These are phyloP conservation scores for Drosophila lacertosa DNA, from an alignment of 1,140 invertebrate genomes.

Conservation along the genomic window DNA sequence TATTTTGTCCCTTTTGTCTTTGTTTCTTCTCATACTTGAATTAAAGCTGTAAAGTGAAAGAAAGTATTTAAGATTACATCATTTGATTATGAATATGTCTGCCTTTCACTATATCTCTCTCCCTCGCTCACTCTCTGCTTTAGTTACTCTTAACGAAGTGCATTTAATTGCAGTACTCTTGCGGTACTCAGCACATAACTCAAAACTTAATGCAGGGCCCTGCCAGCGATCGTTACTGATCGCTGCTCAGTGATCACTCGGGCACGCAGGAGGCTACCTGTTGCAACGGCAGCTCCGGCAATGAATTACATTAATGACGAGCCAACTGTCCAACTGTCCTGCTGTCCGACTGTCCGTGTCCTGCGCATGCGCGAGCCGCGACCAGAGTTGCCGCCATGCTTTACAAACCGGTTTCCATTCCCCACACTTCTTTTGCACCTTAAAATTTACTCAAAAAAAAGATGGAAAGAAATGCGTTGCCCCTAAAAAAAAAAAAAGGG, in stretches of 20 bases:
- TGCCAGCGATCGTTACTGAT: background rate
- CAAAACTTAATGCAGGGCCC: conserved; percentile 48
- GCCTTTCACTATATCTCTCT: background rate
- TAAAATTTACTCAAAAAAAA: conserved; percentile 47
- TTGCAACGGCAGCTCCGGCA: conserved; percentile 63
- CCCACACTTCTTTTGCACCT: conserved; percentile 61
- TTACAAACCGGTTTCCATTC: conserved; percentile 51
- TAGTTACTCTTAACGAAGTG: conserved; percentile 9
- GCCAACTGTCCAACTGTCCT: conserved; percentile 50
- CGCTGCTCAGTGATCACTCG: conserved; percentile 52
- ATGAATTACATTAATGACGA: conserved; percentile 81
- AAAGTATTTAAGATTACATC: background rate
- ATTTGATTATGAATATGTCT: no score
- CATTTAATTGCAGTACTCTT: conserved; percentile 51
- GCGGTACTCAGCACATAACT: conserved; percentile 58
- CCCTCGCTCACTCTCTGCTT: background rate
- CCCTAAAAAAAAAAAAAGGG: conserved; percentile 31
- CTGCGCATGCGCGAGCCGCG: conserved; percentile 65
- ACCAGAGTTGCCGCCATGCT: conserved; percentile 58
- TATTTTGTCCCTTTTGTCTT: no score
- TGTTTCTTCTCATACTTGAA: no score
- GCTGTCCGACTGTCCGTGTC: conserved; percentile 8
- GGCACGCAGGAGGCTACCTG: conserved; percentile 56
- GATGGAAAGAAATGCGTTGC: conserved; percentile 28
- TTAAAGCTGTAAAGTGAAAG: no score